These are phyloP conservation scores for Threskiornis aethiopicus DNA, from an alignment of 2,797 vertebrate species.

Conservation along the genomic window DNA sequence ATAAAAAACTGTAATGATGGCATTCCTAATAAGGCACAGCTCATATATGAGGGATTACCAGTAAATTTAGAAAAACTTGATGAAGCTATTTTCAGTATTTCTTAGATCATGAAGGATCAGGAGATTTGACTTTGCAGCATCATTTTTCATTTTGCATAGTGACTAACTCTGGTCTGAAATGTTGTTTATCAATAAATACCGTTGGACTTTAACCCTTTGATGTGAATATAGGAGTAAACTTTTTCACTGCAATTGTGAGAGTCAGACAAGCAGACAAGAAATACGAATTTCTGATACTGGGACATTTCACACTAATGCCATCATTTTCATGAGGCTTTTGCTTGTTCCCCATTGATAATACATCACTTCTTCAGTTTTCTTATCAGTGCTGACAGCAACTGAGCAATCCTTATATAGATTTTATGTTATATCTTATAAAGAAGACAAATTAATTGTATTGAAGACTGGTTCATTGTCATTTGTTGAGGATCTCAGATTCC, in stretches of 20 bases:
- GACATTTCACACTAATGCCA: neutral
- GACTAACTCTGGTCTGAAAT: neutral
- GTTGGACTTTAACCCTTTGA: neutral
- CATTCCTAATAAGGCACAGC: neutral
- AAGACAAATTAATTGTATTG: neutral
- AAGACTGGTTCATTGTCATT: neutral
- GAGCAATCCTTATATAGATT: neutral
- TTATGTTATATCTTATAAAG: neutral
- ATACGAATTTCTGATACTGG: neutral
- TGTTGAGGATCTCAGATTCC: neutral
- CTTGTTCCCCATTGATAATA: neutral
- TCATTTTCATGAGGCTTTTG: neutral
- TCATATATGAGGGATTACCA: neutral
- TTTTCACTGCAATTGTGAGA: neutral
- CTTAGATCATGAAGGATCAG: neutral
- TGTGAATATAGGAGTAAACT: neutral
- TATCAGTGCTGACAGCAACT: neutral
- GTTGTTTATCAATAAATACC: neutral
- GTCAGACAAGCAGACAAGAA: neutral
- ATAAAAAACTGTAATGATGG: neutral
- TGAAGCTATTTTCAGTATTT: neutral
- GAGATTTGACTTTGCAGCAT: neutral
- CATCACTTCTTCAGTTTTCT: neutral
- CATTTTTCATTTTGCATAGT: neutral
- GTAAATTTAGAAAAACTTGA: neutral